Evolutionary conservation across 2,888 invertebrate genomes (phyloP).

Genomic region (Nymphalis polychloros): DNA sequence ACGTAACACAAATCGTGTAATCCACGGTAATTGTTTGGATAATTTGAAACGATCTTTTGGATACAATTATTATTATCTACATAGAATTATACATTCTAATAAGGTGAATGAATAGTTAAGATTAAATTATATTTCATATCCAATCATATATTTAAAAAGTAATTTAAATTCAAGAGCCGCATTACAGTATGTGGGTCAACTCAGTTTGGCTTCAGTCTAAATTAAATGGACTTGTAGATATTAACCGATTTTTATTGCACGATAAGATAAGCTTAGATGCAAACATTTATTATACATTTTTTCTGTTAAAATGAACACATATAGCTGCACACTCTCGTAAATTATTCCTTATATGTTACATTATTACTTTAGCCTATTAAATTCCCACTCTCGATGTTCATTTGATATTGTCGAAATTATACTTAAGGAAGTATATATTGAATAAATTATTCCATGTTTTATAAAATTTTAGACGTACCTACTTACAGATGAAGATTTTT

Average conservation of each 20-base stretch:
- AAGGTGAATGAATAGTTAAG: background rate
- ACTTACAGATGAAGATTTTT: no score
- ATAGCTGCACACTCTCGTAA: no score
- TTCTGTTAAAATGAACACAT: no score
- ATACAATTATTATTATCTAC: background rate
- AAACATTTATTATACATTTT: background rate
- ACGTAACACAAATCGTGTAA: conserved; percentile 25
- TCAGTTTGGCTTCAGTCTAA: conserved; percentile 47
- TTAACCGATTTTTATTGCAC: background rate
- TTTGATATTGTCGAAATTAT: no score
- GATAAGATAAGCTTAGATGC: background rate
- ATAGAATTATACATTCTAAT: background rate
- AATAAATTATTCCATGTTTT: no score
- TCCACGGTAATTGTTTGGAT: conserved; percentile 9
- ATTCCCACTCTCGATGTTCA: no score
- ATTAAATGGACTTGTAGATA: conserved; percentile 27
- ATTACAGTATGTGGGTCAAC: conserved; percentile 63
- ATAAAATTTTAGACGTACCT: no score
- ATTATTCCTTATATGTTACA: no score
- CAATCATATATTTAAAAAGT: conserved; percentile 45
- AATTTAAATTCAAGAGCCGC: conserved; percentile 65
- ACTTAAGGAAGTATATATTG: no score
- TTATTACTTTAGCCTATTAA: no score
- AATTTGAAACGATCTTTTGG: background rate
- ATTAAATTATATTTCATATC: background rate